phyloP scores from a whole-genome alignment of 1,140 invertebrate genomes.

The Condylostylus longicornis region DNA sequence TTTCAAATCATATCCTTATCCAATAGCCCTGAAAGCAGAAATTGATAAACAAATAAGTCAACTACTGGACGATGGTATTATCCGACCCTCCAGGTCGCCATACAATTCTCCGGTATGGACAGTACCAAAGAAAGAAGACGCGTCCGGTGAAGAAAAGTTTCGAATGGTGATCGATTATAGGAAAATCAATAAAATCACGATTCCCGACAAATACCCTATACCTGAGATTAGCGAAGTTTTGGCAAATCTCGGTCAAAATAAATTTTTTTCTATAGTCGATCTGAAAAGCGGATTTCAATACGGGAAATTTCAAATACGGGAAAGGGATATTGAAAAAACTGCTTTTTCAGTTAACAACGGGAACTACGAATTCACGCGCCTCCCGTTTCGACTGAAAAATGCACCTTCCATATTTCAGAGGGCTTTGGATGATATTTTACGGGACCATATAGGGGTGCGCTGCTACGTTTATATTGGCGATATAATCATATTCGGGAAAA shows the following conservation, averaged over 20 bases:
- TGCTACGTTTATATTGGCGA: slow-evolving; percentile 7
- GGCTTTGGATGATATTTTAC: slow-evolving; percentile 9
- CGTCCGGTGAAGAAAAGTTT: slow-evolving; percentile 17
- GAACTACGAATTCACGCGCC: slow-evolving; percentile 11
- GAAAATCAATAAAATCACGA: slow-evolving; percentile 18
- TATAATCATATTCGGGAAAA: slow-evolving; percentile 14
- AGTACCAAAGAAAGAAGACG: slow-evolving; percentile 5
- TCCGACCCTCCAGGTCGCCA: slow-evolving; percentile 11
- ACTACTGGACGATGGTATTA: slow-evolving; percentile 16
- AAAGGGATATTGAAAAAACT: too few species aligned
- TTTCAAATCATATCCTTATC: slow-evolving; percentile 12
- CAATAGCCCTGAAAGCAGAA: slow-evolving; percentile 11
- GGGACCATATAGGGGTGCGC: slow-evolving; percentile 1
- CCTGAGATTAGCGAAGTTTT: slow-evolving; percentile 34
- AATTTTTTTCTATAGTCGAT: too few species aligned
- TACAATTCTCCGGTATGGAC: slow-evolving; percentile 4
- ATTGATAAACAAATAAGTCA: slow-evolving; percentile 9
- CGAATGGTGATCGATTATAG: slow-evolving; percentile 21
- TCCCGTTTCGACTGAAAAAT: slow-evolving; percentile 14
- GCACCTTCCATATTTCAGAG: slow-evolving; percentile 21
- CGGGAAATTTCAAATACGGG: too few species aligned
- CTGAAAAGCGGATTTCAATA: too few species aligned
- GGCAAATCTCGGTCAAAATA: slow-evolving; percentile 24
- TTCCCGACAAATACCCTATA: slow-evolving; percentile 33
- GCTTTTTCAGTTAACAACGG: slow-evolving; percentile 23